These are phyloP conservation scores for Heliocidaris tuberculata DNA, from an alignment of 35 echinoderm and acorn worm species.

Conservation along the genomic window DNA sequence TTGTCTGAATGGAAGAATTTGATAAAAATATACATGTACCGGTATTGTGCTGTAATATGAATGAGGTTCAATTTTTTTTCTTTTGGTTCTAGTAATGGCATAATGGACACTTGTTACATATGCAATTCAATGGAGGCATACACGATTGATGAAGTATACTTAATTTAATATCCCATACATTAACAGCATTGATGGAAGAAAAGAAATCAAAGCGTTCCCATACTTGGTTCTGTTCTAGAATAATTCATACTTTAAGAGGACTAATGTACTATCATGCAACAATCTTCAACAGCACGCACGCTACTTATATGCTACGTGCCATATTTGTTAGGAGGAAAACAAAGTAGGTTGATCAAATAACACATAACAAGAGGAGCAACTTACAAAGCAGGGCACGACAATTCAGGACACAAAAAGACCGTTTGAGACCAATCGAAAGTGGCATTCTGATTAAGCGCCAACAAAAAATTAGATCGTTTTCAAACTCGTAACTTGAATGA, in stretches of 20 bases:
- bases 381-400: not conserved
- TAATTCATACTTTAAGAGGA: slow-evolving; percentile 36
- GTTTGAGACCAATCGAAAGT: not conserved
- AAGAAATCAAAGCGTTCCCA: slow-evolving; percentile 41
- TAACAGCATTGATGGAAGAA: slow-evolving; percentile 44
- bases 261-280: slow-evolving; percentile 40
- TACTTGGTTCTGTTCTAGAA: slow-evolving; percentile 39
- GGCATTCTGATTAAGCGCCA: not conserved
- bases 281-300: slow-evolving; percentile 30
- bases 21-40: no score
- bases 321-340: not conserved
- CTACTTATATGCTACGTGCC: not conserved
- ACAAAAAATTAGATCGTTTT: not conserved
- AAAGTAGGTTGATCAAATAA: not conserved
- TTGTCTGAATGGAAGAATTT: no score
- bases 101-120: no score
- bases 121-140: not conserved
- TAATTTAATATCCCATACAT: slow-evolving; percentile 55
- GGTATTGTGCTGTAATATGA: not conserved
- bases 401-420: not conserved
- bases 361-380: not conserved
- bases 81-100: no score
- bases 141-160: slow-evolving; percentile 39
- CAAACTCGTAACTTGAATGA: not conserved
- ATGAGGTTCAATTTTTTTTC: not conserved